Evolutionary conservation across 2,888 invertebrate genomes (phyloP).

Genomic region (Caradrina clavipalpis): DNA sequence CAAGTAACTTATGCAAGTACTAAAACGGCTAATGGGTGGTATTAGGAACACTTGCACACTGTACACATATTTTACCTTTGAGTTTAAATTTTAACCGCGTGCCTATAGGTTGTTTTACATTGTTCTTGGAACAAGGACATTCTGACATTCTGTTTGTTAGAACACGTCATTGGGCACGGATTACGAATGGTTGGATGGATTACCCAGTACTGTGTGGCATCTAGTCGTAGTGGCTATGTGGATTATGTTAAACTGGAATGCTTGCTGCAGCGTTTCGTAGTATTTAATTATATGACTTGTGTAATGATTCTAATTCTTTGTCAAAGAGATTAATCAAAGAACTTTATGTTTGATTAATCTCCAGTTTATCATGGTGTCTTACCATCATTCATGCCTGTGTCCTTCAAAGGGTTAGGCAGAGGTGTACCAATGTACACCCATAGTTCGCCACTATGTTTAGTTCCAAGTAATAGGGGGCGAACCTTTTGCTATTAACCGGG

Average conservation of each 20-base stretch:
- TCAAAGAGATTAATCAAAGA: no score
- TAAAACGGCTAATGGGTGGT: constrained; percentile 75
- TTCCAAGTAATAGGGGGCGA: no score
- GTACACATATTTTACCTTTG: constrained; percentile 60
- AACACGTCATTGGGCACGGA: constrained; percentile 50
- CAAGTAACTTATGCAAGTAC: constrained; percentile 84
- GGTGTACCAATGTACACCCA: no score
- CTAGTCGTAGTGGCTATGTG: constrained; percentile 32
- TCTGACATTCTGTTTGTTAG: constrained; percentile 42
- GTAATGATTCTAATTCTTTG: no score
- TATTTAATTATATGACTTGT: no score
- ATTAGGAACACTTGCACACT: constrained; percentile 70
- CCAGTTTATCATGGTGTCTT: no score
- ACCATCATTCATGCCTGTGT: no score
- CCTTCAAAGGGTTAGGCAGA: no score
- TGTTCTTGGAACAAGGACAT: constrained; percentile 51
- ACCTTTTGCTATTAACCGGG: no score
- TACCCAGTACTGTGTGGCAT: constrained; percentile 38
- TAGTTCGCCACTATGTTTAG: no score
- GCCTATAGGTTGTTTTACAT: constrained; percentile 45
- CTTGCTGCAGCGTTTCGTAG: constrained; percentile 30
- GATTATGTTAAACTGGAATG: constrained; percentile 37
- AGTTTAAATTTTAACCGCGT: constrained; percentile 65
- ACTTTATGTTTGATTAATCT: no score
- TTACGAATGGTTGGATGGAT: constrained; percentile 37